Base-by-base conservation (phyloP, 2,113 vertebrate species). In the Rutilus rutilus region DNA sequence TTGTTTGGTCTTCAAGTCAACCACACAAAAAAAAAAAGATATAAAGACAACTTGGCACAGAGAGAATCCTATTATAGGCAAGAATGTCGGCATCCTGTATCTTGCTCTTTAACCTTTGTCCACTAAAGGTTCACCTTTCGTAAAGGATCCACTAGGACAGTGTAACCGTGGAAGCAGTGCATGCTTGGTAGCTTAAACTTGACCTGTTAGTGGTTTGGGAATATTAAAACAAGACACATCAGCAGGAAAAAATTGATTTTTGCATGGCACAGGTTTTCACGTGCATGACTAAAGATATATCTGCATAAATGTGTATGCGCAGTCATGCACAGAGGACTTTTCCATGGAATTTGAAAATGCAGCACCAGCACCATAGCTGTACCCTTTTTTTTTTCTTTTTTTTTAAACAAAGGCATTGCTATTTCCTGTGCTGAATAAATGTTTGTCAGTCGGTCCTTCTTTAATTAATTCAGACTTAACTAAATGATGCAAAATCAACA, bases 81-180 rank as follows among this genome's bases (percentile, higher is more conserved):
- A 85, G 75, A 60, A 36, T 39, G 60, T 71, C 27, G 82, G 73
- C 82, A 52, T 75, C 11, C 76, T 77, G 33, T 47, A 39, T 81
- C 78, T 67, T 33, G 21, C 69, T 78, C 17, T 84, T 65, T 84
- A 67, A 74, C 36, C 60, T 47, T 65, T 80, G 78, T 71, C 73
- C 39, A 69, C 17, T 25, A 60, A 69, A 82, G 83, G 52, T 54
- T 88, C 71, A 82, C 83, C 62, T 85, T 86, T 82, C 30, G 42
- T 74, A 69, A 82, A 59, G 59, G 80, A 67, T 27, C 47, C 36
- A 85, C 82, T 83, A 86, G 79, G 74, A 90, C 89, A 90, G 85
- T 88, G 89, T 83, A 73, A 83, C 88, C 52, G 74, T 83, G 57
- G 73, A 80, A 88, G 90, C 91, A 89, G 90, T 91, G 90, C 87